A percentile compares a stretch with the other conserved stretches of the same genome.
Evolutionary conservation across 2,113 vertebrate species (phyloP).

Genomic region (Hyaena hyaena): DNA sequence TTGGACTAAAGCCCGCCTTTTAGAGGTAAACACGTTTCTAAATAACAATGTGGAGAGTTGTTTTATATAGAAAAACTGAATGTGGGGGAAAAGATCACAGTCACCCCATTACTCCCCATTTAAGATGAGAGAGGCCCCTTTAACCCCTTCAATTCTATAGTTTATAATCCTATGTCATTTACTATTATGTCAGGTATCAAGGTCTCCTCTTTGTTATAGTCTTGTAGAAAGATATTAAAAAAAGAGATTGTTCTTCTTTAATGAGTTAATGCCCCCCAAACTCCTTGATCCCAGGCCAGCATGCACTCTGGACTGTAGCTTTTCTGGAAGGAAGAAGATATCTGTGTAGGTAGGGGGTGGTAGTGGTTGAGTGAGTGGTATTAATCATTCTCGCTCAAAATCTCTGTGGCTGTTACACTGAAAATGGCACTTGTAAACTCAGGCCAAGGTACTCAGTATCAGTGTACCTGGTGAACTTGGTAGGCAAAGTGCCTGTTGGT

Average conservation of each 20-base stretch:
- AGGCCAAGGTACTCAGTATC: not conserved
- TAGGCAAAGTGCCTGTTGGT: not conserved
- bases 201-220: not conserved
- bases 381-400: not conserved
- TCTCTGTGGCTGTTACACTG: not conserved
- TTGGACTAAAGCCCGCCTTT: not conserved
- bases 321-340: not conserved
- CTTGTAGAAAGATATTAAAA: not conserved
- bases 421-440: not conserved
- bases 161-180: not conserved
- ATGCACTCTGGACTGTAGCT: not conserved
- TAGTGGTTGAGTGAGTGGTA: not conserved
- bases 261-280: not conserved
- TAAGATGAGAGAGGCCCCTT: not conserved
- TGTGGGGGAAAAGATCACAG: not conserved
- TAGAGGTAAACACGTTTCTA: not conserved
- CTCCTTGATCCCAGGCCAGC: not conserved
- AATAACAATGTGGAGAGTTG: not conserved
- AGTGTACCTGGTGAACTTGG: not conserved
- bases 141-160: not conserved
- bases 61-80: not conserved
- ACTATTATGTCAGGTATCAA: not conserved
- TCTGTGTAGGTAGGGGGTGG: not conserved
- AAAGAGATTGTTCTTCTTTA: not conserved
- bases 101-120: not conserved